Percentiles rank a stretch among this genome's conserved stretches.
phyloP scores from a whole-genome alignment of 2,888 invertebrate species.

The Rhodophaea formosa region DNA sequence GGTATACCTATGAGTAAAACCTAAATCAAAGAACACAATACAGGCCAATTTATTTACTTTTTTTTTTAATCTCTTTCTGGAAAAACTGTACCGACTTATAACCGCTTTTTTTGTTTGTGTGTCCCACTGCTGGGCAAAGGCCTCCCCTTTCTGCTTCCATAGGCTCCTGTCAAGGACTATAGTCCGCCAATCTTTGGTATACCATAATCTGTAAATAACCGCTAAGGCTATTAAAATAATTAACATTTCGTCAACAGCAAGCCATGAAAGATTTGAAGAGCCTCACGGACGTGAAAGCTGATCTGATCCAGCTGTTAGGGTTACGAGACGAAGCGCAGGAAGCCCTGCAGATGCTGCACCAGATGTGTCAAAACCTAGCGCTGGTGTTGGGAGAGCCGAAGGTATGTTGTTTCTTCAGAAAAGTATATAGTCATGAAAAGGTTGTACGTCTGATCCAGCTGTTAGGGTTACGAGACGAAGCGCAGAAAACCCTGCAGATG shows the following conservation, averaged over 20 bases:
- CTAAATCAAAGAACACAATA: too few species aligned
- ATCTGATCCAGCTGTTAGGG: conserved; percentile 43
- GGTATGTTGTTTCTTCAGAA: conserved; percentile 33
- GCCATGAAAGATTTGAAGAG: conserved; percentile 50
- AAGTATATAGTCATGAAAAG: conserved; percentile 43
- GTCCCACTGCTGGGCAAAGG: too few species aligned
- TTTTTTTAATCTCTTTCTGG: too few species aligned
- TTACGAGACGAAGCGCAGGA: conserved; percentile 40
- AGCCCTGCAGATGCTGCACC: conserved; percentile 40
- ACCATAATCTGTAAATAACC: too few species aligned
- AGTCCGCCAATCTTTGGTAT: too few species aligned
- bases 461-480: conserved; percentile 40
- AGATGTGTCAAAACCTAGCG: conserved; percentile 39
- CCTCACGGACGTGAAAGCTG: conserved; percentile 47
- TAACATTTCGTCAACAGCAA: conserved; percentile 33
- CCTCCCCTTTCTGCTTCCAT: too few species aligned
- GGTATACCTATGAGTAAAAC: too few species aligned
- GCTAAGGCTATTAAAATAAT: background rate
- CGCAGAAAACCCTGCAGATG: conserved; percentile 37
- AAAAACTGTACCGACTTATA: too few species aligned
- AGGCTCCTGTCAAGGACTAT: too few species aligned
- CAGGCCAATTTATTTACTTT: too few species aligned
- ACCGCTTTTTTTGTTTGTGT: too few species aligned
- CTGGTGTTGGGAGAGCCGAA: conserved; percentile 61
- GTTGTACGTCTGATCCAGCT: conserved; percentile 51